Base-by-base conservation (phyloP, 2,888 invertebrate genomes). In the Xestia rhomboidea region DNA sequence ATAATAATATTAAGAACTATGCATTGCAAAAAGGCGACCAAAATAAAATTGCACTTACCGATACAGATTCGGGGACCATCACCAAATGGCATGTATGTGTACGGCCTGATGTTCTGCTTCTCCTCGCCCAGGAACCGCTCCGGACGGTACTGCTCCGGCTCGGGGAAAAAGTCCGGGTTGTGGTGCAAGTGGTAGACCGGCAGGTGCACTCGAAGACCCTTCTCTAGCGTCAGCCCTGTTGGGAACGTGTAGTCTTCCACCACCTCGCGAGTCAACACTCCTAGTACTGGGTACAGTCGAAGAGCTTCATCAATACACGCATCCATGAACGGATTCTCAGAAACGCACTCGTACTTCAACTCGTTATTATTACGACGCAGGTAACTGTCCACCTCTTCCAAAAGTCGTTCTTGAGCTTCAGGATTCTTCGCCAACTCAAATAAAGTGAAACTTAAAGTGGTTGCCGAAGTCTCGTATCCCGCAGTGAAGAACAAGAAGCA, bases 401-500 rank as follows among this genome's bases (percentile, higher is more conserved):
- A 73, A 13, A 87, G 91, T 44, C 86, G 83, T 18, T 88, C 84
- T 74, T 93, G 93, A 0, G 81, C 88, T 27, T 90, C 83, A 30
- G 88, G 88, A 38, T 91, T 76, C 81, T 93, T 94, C 0, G 95
- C 93, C 18, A 95, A 79, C 67, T 95, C 94, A 46, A 84, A 94
- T 34, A 95, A 75, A 1, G 90, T 87, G 51, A 87, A 92, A 44
- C 89, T 87, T 24, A 90, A 71, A 0, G 93, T 92, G 0, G 90
- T 90, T 0, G 94, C 89, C 6, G 94, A 92, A 0, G 94, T 94
- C 30, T 95, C 95, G 67, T 89, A 95, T 0, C 95, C 95, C 38
- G 93, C 94, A 0, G 89, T 90, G 51, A 94, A 95, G 73, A 97
- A 97, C 0, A 97, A 89, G 49, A 97, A 94, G 5, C 97, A 96